Percentiles rank a stretch among this genome's conserved stretches.
Evolutionary conservation across 2,797 vertebrate species (phyloP).

Genomic region (Halcyon badia): DNA sequence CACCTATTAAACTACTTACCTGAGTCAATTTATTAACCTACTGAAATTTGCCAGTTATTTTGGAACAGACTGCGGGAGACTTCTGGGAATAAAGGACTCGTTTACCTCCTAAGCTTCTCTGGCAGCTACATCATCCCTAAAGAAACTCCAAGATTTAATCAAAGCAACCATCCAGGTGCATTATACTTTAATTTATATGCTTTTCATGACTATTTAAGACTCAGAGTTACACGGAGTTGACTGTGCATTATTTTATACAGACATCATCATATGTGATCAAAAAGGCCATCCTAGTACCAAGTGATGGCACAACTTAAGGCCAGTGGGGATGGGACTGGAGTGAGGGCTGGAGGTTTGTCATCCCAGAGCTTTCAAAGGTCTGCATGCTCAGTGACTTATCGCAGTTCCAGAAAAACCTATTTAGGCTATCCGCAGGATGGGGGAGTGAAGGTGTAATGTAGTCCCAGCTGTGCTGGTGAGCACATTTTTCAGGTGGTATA

Average conservation of each 20-base stretch:
- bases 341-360: background rate
- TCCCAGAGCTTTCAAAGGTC: background rate
- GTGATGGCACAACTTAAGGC: background rate
- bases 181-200: background rate
- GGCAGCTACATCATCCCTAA: background rate
- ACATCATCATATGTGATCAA: background rate
- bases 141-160: background rate
- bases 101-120: background rate
- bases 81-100: background rate
- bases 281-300: background rate
- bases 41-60: background rate
- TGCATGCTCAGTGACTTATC: background rate
- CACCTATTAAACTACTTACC: background rate
- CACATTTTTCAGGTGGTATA: background rate
- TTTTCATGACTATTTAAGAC: background rate
- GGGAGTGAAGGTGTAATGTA: background rate
- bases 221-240: accelerated
- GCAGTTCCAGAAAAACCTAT: background rate
- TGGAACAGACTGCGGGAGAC: background rate
- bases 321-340: background rate
- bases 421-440: background rate
- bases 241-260: background rate
- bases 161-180: background rate
- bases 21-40: background rate
- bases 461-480: background rate